Conservation (phyloP, 2,888 invertebrate species). For the Sesia apiformis region DNA sequence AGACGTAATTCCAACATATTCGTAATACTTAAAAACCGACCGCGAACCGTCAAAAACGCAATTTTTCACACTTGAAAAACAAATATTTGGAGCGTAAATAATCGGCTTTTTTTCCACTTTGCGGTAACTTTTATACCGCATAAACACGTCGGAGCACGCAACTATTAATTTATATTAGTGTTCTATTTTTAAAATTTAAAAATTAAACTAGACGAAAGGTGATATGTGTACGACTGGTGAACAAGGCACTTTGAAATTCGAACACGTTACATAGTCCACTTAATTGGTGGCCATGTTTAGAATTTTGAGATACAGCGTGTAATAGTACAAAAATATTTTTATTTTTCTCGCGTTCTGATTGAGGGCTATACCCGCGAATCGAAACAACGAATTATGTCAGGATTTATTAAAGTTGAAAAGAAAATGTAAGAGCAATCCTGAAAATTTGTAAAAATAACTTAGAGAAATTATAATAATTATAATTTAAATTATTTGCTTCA, state of each 20-base stretch:
- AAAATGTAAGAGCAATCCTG: too few species aligned
- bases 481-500: too few species aligned
- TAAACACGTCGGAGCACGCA: constrained; percentile 27
- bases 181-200: constrained; percentile 41
- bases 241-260: constrained; percentile 59
- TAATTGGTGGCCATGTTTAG: background rate
- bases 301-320: too few species aligned
- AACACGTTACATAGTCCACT: constrained; percentile 17
- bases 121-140: constrained; percentile 12
- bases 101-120: constrained; percentile 23
- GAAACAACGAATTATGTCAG: too few species aligned
- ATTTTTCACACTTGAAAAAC: constrained; percentile 69
- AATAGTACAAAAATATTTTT: too few species aligned
- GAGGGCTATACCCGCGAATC: too few species aligned
- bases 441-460: too few species aligned
- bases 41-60: constrained; percentile 59
- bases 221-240: constrained; percentile 21
- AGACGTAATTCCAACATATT: constrained; percentile 60
- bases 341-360: too few species aligned
- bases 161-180: constrained; percentile 60
- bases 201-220: constrained; percentile 16
- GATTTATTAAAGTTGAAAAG: too few species aligned
- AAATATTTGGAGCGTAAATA: constrained; percentile 52
- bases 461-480: too few species aligned
- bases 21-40: constrained; percentile 59